Percentiles rank a stretch among this genome's conserved stretches.
phyloP scores from a whole-genome alignment of 2,797 vertebrate species.

The Apogon talboti region DNA sequence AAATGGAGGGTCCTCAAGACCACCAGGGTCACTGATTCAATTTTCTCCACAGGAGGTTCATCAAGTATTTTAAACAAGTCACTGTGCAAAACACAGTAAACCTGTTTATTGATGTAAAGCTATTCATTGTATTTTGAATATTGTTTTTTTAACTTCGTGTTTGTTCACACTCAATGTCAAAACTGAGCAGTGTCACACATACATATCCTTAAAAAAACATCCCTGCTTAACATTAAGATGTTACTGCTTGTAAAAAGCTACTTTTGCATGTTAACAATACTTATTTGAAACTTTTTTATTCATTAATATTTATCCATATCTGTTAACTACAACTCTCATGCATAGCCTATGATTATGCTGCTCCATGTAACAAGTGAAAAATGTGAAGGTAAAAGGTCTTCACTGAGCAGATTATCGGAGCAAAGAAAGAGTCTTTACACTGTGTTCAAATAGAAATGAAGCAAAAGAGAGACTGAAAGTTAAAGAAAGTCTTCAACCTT shows the following conservation, averaged over 20 bases:
- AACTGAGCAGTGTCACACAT: too few relatives aligned
- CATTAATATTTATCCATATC: conserved; percentile 40
- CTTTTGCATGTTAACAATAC: background rate
- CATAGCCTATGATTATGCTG: conserved; percentile 37
- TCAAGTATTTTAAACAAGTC: conserved; percentile 13
- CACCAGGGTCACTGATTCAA: conserved; percentile 40
- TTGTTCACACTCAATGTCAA: background rate
- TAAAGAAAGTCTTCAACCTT: conserved; percentile 18
- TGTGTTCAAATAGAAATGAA: conserved; percentile 22
- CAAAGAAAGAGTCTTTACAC: too few relatives aligned
- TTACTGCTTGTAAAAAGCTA: background rate
- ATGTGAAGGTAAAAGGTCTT: conserved; percentile 69
- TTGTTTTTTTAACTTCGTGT: background rate
- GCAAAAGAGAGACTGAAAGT: conserved; percentile 10
- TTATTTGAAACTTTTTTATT: too few relatives aligned
- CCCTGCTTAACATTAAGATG: background rate
- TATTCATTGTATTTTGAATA: background rate
- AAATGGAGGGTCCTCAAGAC: conserved; percentile 40
- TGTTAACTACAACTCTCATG: conserved; percentile 16
- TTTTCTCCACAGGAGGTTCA: conserved; percentile 7
- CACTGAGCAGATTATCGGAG: conserved; percentile 27
- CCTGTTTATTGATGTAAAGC: conserved; percentile 4
- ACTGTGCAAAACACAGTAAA: conserved; percentile 10
- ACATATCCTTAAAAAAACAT: background rate
- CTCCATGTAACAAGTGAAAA: conserved; percentile 28